Conservation (phyloP, 2,797 vertebrate genomes). For the Paguma larvata region DNA sequence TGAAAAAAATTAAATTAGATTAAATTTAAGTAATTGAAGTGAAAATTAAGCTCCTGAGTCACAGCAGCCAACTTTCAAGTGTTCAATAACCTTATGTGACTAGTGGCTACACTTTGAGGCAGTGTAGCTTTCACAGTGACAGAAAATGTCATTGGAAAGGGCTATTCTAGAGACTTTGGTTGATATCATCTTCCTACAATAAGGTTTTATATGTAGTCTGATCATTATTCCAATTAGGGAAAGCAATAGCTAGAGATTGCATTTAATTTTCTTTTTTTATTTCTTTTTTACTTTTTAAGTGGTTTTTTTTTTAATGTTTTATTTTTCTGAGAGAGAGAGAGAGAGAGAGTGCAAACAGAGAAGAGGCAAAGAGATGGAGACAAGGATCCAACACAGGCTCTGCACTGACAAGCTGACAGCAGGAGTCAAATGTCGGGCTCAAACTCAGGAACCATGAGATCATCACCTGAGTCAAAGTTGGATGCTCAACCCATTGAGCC, state of each 20-base stretch:
- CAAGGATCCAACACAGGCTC: no score
- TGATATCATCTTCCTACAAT: not conserved
- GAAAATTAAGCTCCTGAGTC: not conserved
- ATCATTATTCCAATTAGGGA: not conserved
- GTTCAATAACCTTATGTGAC: not conserved
- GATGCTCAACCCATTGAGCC: no score
- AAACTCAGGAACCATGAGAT: no score
- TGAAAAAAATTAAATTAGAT: no score
- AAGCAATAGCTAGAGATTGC: not conserved
- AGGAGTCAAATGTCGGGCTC: no score
- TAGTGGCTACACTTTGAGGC: not conserved
- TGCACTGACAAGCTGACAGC: no score
- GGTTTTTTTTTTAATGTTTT: no score
- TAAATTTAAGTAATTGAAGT: not conserved
- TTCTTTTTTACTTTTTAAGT: no score
- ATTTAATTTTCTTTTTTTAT: not conserved
- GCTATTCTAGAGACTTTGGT: not conserved
- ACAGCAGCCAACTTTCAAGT: not conserved
- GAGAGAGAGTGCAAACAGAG: no score
- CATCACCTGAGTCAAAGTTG: no score
- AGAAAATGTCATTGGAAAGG: not conserved
- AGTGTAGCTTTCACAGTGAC: not conserved
- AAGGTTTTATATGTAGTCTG: not conserved
- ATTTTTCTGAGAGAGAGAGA: no score
- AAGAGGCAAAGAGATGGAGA: no score